Evolutionary conservation across 2,888 invertebrate species (phyloP), one percentile per base, ranked within the genome.

Genomic region (Erebia ligea): DNA sequence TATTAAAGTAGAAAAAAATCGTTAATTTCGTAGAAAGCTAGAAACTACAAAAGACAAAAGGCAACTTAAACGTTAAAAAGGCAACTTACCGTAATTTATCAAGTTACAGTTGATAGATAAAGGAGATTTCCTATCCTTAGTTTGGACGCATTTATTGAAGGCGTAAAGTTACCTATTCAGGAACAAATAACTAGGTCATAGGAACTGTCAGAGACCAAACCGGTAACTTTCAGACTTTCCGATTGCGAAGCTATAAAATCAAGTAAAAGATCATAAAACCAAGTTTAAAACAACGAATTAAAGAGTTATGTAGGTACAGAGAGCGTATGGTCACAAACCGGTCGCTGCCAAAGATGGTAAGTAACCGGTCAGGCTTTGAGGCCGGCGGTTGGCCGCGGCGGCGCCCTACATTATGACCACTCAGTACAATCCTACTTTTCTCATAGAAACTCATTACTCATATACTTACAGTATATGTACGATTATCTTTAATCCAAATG

Each of bases 341-440:
- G 92, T 92, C 85, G 83, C 80, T 79, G 76, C 91, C 92, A 87
- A 90, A 91, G 88, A 92, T 87, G 92, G 91, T 80, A 89, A 87
- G 91, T 80, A 89, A 87, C 91, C 87, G 89, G 86, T 87, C 85
- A 81, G 82, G 81, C 84, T 88, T 87, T 87, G 88, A 88, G 92
- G 90, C 87, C 91, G 88, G 87, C 85, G 85, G 82, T 85, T 81
- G 80, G 77, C 80, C 79, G 82, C 80, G 75, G 76, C 77, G 77
- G 73, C 82, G 81, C 84, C 89, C 91, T 89, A 91, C 88, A 84
- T 89, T 54, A 84, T 82, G 80, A 78, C 76, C 78, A 81, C 79
- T 77, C 78, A 81, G 67, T 66, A 58, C 67, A 66, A 68, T 64
- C 58, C 62, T 84, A 80, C 79, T 79, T 74, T 73, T 73, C 70